Percentiles rank a stretch among this genome's conserved stretches.
These are phyloP conservation scores for Drosophila sp. DNA, from an alignment of 1,140 invertebrate genomes.

Conservation along the genomic window DNA sequence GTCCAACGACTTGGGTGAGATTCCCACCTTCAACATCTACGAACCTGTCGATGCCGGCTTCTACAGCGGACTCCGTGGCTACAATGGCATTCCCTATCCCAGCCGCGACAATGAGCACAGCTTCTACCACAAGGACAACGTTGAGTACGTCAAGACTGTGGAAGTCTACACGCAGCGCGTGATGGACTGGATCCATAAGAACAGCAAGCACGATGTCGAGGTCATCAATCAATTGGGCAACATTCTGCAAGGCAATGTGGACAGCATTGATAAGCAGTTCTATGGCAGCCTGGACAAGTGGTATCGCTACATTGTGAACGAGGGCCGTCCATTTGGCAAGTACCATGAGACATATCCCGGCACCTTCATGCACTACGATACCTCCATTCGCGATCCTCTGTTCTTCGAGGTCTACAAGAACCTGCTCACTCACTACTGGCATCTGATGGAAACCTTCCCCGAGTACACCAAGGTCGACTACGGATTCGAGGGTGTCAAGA, in stretches of 20 bases:
- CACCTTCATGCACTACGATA: constrained; percentile 86
- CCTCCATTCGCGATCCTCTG: constrained; percentile 88
- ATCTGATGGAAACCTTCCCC: constrained; percentile 86
- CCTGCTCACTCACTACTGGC: constrained; percentile 87
- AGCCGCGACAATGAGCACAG: constrained; percentile 86
- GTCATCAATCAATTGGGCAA: constrained; percentile 86
- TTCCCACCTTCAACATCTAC: constrained; percentile 87
- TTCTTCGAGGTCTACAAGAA: constrained; percentile 88
- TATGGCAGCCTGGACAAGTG: constrained; percentile 85
- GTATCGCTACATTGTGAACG: constrained; percentile 84
- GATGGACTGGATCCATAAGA: constrained; percentile 87
- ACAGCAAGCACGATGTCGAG: constrained; percentile 85
- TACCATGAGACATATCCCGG: constrained; percentile 85
- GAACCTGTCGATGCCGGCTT: constrained; percentile 86
- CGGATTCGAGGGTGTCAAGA: constrained; percentile 87
- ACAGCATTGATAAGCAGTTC: constrained; percentile 84
- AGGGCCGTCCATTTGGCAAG: constrained; percentile 67
- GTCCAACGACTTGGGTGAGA: constrained; percentile 87
- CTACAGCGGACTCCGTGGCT: constrained; percentile 87
- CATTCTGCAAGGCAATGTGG: constrained; percentile 86
- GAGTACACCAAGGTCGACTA: constrained; percentile 86
- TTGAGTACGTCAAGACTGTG: constrained; percentile 84
- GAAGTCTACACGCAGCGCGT: constrained; percentile 87
- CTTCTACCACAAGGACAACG: constrained; percentile 85
- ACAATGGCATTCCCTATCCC: constrained; percentile 88